These are phyloP conservation scores for Pseudochirops corinnae DNA, from an alignment of 2,797 vertebrate species.

Conservation along the genomic window DNA sequence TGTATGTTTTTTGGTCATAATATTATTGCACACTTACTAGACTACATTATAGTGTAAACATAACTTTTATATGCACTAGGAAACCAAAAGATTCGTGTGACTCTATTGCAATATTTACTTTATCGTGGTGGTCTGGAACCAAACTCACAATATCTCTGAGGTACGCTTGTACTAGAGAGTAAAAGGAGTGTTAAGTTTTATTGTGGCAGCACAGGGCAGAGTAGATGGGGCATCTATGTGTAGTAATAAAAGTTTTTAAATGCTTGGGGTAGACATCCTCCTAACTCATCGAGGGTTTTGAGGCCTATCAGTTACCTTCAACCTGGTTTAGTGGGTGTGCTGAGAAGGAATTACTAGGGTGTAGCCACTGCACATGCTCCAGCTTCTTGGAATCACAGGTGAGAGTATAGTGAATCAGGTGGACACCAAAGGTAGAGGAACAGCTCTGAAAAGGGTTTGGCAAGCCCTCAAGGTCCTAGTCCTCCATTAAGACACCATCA, in stretches of 20 bases:
- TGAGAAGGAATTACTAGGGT: neutral
- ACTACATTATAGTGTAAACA: too few species aligned
- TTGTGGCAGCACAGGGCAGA: neutral
- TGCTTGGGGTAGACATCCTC: neutral
- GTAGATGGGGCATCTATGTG: too few species aligned
- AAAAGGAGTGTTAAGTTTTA: neutral
- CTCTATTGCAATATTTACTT: too few species aligned
- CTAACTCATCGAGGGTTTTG: neutral
- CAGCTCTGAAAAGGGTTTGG: neutral
- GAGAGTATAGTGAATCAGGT: neutral
- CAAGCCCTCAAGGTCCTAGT: neutral
- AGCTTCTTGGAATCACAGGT: neutral
- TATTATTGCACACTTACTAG: too few species aligned
- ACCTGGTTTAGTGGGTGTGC: neutral
- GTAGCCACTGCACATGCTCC: neutral
- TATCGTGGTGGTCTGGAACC: too few species aligned
- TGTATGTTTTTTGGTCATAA: too few species aligned
- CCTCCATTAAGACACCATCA: rapidly evolving
- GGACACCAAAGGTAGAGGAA: neutral
- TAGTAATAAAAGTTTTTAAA: neutral
- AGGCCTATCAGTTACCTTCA: neutral
- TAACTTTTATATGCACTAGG: too few species aligned
- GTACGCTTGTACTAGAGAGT: neutral
- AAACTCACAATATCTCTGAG: too few species aligned
- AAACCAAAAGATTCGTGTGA: too few species aligned